Evolutionary conservation across 2,888 invertebrate species (phyloP), one percentile per base, ranked within the genome.

Genomic region (Cancer borealis): DNA sequence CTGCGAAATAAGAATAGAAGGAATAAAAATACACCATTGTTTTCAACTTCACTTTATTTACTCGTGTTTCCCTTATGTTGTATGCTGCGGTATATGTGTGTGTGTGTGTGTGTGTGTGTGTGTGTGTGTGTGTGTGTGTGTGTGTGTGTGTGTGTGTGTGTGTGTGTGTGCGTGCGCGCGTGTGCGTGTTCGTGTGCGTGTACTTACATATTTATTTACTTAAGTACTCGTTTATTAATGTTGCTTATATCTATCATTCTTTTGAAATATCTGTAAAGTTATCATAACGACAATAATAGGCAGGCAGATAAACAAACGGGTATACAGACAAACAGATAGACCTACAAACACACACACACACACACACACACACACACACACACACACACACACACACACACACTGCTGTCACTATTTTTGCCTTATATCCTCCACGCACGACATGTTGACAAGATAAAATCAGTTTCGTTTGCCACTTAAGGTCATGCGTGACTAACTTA

Each of bases 151-250:
- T 54, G 91, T 54, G 12, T 60, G 66, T 91, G 66, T 91, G 39
- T 54, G 92, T 49, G 84, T 92, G 60, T 49, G 87, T 88, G 92
- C n/a, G 84, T 79, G 92, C 47, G 79, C 60, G 88, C 60, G 88
- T 92, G 92, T 87, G 30, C 54, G 60, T 92, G 92, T 92, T 60
- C 39, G 87, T 12, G 87, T 87, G 87, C 30, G 87, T 87, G 87
- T 87, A 21, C 26, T 6, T 87, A 30, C 26, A 30, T 87, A 30
- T 87, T 12, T 45, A 30, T 45, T n/a, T 39, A 39, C 2, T 39
- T 39, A 39, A 39, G 39, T 0, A 39, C 39, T 39, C 39, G 2
- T 39, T 39, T 39, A 39, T 39, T 39, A 39, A 1, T 39, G 0
- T 39, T 39, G 39, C 39, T 39, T 39, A 39, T 39, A 39, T 39